A percentile compares a stretch with the other conserved stretches of the same genome.
These are phyloP conservation scores for Myotis findleyi DNA, from an alignment of 2,797 vertebrate genomes.

Conservation along the genomic window DNA sequence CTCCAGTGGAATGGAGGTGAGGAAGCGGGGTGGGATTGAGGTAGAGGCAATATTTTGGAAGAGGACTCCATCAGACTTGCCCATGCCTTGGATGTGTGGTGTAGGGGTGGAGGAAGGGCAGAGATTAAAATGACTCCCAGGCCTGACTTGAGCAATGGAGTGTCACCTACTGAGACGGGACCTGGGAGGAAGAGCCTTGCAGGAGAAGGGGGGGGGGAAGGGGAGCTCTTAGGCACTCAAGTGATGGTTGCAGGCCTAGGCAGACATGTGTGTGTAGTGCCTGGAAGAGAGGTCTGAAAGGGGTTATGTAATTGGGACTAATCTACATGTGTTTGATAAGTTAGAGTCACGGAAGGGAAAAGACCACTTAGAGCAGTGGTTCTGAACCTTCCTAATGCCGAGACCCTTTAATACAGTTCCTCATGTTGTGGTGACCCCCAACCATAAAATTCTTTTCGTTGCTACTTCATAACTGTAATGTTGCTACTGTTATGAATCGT, in stretches of 20 bases:
- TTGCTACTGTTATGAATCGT: too few relatives aligned
- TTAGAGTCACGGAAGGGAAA: not conserved
- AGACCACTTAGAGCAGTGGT: not conserved
- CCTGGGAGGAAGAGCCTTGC: not conserved
- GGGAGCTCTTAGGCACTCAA: not conserved
- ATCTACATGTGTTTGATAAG: not conserved
- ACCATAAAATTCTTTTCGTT: too few relatives aligned
- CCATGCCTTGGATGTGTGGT: not conserved
- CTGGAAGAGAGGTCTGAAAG: not conserved
- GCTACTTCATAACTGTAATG: too few relatives aligned
- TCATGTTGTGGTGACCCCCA: too few relatives aligned
- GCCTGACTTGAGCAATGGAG: not conserved
- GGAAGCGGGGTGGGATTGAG: not conserved
- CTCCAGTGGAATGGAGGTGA: not conserved
- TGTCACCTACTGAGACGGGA: not conserved
- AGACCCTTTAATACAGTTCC: too few relatives aligned
- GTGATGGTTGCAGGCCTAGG: not conserved
- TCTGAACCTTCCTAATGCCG: too few relatives aligned
- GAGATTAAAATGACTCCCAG: not conserved
- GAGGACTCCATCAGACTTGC: not conserved
- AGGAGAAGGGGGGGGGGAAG: not conserved
- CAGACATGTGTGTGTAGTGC: not conserved
- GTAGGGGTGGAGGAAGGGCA: not conserved
- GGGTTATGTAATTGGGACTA: not conserved
- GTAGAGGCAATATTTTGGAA: not conserved